Evolutionary conservation across 2,888 invertebrate genomes (phyloP), one percentile per base, ranked within the genome.

Genomic region (Desoria tigrina): DNA sequence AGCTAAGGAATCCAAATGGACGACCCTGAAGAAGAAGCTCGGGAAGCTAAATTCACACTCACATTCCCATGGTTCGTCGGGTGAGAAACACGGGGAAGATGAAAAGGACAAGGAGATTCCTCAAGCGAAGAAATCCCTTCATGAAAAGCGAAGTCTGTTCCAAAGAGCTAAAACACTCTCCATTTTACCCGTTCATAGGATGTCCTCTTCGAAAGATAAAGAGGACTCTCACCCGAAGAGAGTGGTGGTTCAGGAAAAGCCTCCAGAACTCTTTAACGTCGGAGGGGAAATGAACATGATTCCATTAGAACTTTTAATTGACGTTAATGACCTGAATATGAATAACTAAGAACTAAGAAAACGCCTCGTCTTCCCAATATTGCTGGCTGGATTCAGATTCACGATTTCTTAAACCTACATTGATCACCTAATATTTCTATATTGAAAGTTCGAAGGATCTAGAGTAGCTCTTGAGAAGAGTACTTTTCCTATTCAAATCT

Each of bases 211-310:
- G 7, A 72, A 71, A 67, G 68, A 67, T n/a, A 72, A 64, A 53
- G 67, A 64, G 49, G 72, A 71, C 53, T 50, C 66, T 4, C 57
- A 62, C 32, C 66, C 63, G 14, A 68, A 68, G 54, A 68, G 64
- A 50, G 55, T 68, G 21, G 49, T 57, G 11, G 32, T 32, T 32
- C 32, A 32, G 32, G 32, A 32, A 32, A 66, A 68, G 50, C 74
- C 74, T 16, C 69, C 70, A 42, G 76, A 76, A 67, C 61, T 76
- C n/a, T 76, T 75, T 61, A 75, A 76, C 49, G 76, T 76, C n/a
- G 76, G 76, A 37, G 76, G 76, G 11, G 76, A 76, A 66, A 76
- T 76, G 74, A 75, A 76, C 61, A 65, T 76, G 66, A 75, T 76
- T 63, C 76, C 76, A 32, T 63, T 76, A 55, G 76, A 76, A 59